These are phyloP conservation scores for Montifringilla adamsi DNA, from an alignment of 2,113 vertebrate genomes.

Conservation along the genomic window DNA sequence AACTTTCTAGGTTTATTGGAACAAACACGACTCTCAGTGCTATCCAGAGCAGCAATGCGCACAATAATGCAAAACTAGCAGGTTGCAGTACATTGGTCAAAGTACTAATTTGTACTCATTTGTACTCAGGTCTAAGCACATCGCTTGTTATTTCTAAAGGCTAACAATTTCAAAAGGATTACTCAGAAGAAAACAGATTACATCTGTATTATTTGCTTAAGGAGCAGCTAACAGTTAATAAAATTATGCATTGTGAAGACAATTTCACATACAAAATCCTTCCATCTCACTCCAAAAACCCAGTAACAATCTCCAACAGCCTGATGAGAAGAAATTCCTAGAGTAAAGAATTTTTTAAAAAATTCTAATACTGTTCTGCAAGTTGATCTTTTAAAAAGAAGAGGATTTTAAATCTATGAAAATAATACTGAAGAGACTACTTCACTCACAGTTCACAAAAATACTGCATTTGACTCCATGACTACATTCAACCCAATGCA, in stretches of 20 bases:
- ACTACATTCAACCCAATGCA: background rate
- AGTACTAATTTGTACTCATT: background rate
- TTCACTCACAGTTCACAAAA: background rate
- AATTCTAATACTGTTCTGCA: background rate
- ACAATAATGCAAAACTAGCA: background rate
- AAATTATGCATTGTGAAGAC: background rate
- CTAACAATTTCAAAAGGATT: background rate
- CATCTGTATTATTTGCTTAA: background rate
- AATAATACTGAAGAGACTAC: background rate
- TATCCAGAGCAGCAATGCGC: background rate
- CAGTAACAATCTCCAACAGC: background rate
- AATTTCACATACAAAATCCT: background rate
- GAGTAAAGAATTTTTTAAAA: rapidly evolving
- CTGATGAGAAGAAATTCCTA: background rate
- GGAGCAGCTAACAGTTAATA: background rate
- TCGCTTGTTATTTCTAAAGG: background rate
- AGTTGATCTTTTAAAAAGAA: background rate
- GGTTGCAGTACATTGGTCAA: background rate
- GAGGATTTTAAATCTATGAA: background rate
- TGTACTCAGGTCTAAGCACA: background rate
- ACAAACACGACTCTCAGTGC: background rate
- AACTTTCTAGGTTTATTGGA: background rate
- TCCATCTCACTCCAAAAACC: background rate
- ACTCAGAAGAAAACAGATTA: background rate
- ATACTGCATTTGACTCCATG: background rate